Conservation (phyloP, 2,113 vertebrate genomes). For the Vanacampus margaritifer region DNA sequence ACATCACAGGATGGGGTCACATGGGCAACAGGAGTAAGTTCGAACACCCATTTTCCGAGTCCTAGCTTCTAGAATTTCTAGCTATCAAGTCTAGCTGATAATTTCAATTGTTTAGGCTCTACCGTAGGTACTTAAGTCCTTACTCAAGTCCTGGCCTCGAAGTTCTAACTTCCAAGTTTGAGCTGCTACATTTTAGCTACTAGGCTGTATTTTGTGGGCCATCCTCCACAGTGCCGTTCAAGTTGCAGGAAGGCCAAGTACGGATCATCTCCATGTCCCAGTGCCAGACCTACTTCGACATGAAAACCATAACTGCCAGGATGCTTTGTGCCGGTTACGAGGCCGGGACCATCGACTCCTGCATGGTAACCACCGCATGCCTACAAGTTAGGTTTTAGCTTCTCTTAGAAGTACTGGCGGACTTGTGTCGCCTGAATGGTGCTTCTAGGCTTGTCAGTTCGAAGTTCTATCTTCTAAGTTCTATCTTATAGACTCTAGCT, state of each 20-base stretch:
- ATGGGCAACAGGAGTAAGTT: conserved; percentile 92
- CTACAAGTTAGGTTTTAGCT: background rate
- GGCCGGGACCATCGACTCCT: conserved; percentile 81
- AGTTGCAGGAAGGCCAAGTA: conserved; percentile 94
- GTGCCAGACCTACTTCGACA: conserved; percentile 92
- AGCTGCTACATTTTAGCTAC: too few species aligned
- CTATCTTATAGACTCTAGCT: too few species aligned
- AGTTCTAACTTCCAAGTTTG: background rate
- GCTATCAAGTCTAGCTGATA: background rate
- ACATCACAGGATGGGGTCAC: conserved; percentile 97
- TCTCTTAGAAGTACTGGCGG: background rate
- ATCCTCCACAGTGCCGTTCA: conserved; percentile 84
- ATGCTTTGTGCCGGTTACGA: conserved; percentile 95
- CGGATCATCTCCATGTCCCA: conserved; percentile 87
- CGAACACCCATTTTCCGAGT: conserved; percentile 1
- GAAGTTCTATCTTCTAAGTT: too few species aligned
- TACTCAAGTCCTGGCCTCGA: background rate
- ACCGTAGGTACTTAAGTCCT: background rate
- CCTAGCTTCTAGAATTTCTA: background rate
- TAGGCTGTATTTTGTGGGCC: background rate
- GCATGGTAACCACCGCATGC: conserved; percentile 60
- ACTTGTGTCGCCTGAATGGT: too few species aligned
- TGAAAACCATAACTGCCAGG: conserved; percentile 91
- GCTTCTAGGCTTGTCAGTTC: background rate
- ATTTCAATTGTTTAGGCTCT: background rate